These are phyloP conservation scores for Sarcophaga bullata DNA, from an alignment of 1,140 invertebrate species.

Conservation along the genomic window DNA sequence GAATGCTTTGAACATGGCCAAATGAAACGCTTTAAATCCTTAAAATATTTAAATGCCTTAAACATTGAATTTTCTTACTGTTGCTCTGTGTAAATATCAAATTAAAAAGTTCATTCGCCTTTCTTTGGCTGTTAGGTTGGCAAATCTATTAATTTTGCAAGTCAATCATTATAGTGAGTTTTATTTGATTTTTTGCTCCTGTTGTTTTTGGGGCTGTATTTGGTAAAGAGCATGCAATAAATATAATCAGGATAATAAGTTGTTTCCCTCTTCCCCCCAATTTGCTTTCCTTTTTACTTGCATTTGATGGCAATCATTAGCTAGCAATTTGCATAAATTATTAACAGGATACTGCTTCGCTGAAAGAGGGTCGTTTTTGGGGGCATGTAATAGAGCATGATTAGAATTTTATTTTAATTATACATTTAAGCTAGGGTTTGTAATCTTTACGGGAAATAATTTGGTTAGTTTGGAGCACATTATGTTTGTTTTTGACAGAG, in stretches of 20 bases:
- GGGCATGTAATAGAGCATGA: too few relatives aligned
- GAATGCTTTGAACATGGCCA: too few relatives aligned
- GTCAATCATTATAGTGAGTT: conserved; percentile 4
- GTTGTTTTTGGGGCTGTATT: neutral
- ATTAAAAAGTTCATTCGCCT: conserved; percentile 10
- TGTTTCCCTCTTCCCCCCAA: neutral
- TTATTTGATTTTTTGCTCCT: conserved; percentile 2
- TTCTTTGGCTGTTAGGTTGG: neutral
- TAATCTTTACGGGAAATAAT: too few relatives aligned
- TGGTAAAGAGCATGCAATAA: conserved; percentile 23
- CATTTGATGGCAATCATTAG: neutral
- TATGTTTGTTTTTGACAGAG: too few relatives aligned
- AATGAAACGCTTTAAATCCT: too few relatives aligned
- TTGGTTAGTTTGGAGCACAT: too few relatives aligned
- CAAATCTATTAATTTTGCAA: neutral
- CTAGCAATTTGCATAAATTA: too few relatives aligned
- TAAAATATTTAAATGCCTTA: too few relatives aligned
- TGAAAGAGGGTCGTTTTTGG: too few relatives aligned
- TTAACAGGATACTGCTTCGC: too few relatives aligned
- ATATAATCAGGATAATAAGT: conserved; percentile 29
- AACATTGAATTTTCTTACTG: neutral
- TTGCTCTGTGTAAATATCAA: neutral
- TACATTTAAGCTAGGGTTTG: too few relatives aligned
- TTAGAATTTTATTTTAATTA: too few relatives aligned
- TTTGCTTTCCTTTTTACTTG: neutral